Base-by-base conservation (phyloP, 2,888 invertebrate genomes). In the Campoplex nolae region DNA sequence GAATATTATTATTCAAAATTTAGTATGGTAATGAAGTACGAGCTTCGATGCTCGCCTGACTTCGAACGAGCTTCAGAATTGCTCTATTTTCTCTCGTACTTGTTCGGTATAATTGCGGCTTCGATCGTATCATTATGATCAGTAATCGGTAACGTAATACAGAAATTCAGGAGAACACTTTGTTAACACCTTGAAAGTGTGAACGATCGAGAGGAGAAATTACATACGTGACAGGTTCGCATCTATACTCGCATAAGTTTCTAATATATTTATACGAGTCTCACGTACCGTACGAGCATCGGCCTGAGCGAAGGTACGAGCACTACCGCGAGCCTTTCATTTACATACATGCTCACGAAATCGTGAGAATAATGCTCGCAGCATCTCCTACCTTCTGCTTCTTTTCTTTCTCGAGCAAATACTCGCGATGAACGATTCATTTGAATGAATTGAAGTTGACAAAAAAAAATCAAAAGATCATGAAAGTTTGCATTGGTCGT, bases 201-300 rank as follows among this genome's bases (percentile, higher is more conserved):
- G 23, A 48, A 74, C 3, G 70, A 51, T 48, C 16, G 71, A 71
- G 71, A 71, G 67, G 48, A 23, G 23, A 23, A 76, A 77, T 71
- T 51, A 71, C 75, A 54, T 73, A 76, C 80, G 71, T 51, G 75
- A 67, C 54, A 32, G 35, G 35, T 71, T 56, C 67, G 51, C 54
- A 62, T 48, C 58, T 0, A 23, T 45, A 16, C 74, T 35, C 51
- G 77, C 48, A 68, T 74, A 56, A 74, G 73, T 73, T 67, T 51
- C n/a, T 77, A 81, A 81, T 68, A 73, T 18, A 82, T 85, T 82
- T 78, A 82, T 58, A 85, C 38, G 76, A 77, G 68, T 68, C 82
- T 78, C 85, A 85, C 82, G 85, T 82, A 82, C 48, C 58, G 62
- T 54, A 45, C 54, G 13, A 18, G 35, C 65, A 45, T 28, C 45